Base-by-base conservation (phyloP, 1,140 invertebrate species). In the Agrypnia vestita region DNA sequence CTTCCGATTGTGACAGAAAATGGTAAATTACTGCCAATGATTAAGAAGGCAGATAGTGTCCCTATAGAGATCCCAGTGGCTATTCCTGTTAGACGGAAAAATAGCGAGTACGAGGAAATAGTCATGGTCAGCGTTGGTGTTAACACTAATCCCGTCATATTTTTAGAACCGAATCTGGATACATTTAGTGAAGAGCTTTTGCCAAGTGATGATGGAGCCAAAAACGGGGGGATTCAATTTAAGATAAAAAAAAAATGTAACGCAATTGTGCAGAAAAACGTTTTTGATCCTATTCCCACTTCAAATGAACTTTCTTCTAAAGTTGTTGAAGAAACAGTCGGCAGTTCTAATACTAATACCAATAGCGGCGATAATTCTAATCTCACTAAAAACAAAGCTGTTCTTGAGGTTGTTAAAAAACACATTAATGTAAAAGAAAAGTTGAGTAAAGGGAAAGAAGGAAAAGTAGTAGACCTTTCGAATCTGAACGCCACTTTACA, bases 51-150 rank as follows among this genome's bases (percentile, higher is more conserved):
- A 9, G 76, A 80, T 44, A 35, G 53, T 49, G 44, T 75, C 15
- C 1, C 43, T n/a, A 71, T 56, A 13, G 74, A 78, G 59, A 10
- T 46, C 51, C 43, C 49, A 0, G 47, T 21, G 0, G 13, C 15
- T 0, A 35, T 59, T 49, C 64, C 79, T 3, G 47, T 35, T 53
- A 21, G 56, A 55, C 55, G 71, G n/a, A 76, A 82, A 62, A 78
- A 72, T 25, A 77, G 53, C 15, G 85, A 88, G 84, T 89, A 87
- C 80, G 88, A 90, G 81, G 88, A 89, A 84, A 90, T 90, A 67
- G 87, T 89, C 12, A 84, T 90, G 77, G 91, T 92, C 25, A 91
- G 90, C 80, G 85, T 91, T 25, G 91, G 90, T 4, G 88, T 87
- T 0, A 92, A 92, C 78, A 92, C 91, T 7, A 89, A 91, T 78